Conservation (phyloP, 2,888 invertebrate species). For the Ellobium chinense region DNA sequence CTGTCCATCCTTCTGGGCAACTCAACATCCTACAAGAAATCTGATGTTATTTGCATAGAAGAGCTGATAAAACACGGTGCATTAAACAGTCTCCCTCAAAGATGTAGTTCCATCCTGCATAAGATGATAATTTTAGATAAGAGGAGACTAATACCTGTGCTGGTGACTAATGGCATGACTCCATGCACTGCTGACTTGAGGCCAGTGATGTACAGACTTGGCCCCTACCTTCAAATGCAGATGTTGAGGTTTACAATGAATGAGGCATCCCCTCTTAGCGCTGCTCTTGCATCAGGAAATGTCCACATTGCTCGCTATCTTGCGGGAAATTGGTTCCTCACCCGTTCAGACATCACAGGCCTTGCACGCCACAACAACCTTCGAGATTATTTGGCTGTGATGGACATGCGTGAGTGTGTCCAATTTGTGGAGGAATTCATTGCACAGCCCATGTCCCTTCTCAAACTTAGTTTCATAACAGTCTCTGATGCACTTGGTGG, state of each 20-base stretch:
- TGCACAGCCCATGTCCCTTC: conserved; percentile 19
- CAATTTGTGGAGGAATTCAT: background rate
- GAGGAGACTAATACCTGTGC: background rate
- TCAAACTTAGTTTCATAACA: background rate
- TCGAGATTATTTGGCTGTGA: background rate
- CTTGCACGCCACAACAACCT: background rate
- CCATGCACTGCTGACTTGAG: background rate
- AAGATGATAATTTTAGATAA: background rate
- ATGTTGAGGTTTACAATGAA: background rate
- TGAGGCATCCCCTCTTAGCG: conserved; percentile 11
- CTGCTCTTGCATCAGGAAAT: background rate
- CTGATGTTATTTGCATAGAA: background rate
- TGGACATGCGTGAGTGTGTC: background rate
- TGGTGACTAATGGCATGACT: background rate
- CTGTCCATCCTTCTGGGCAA: background rate
- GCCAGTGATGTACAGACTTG: background rate
- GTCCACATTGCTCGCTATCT: background rate
- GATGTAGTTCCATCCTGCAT: background rate
- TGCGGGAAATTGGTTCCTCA: background rate
- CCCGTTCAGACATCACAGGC: background rate
- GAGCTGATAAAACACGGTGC: background rate
- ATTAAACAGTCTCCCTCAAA: background rate
- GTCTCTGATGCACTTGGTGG: background rate
- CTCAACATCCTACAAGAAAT: background rate
- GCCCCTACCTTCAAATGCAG: background rate